Conservation (phyloP, 2,113 vertebrate species). For the Entomyzon cyanotis region DNA sequence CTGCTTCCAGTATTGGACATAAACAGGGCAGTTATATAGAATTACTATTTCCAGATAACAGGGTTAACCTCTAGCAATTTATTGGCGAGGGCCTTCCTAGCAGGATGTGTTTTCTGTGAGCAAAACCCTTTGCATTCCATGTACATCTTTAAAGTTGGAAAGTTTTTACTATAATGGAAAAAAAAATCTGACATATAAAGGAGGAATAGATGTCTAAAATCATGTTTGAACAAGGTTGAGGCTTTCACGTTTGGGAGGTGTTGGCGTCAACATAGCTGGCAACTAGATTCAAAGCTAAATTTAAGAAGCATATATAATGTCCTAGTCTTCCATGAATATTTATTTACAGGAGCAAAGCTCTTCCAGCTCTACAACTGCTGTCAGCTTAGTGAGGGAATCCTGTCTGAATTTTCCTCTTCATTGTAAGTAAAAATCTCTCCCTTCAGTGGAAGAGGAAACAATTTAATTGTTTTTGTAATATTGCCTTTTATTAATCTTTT, state of each 20-base stretch:
- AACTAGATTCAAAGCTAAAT: slow-evolving; percentile 8
- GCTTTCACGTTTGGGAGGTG: neutral
- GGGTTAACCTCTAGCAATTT: neutral
- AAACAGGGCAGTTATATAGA: neutral
- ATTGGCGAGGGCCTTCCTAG: neutral
- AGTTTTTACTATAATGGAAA: neutral
- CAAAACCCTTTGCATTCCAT: neutral
- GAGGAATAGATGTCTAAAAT: neutral
- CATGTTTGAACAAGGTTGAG: neutral
- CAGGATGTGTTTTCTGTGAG: neutral
- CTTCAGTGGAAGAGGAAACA: neutral
- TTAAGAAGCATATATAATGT: slow-evolving; percentile 2
- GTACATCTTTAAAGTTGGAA: neutral
- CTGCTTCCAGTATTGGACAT: neutral
- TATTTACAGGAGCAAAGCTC: neutral
- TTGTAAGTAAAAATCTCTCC: neutral
- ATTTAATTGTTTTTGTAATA: neutral
- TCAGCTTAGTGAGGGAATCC: neutral
- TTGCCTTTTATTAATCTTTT: neutral
- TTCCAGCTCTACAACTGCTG: neutral
- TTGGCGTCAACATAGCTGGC: neutral
- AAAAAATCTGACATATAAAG: neutral
- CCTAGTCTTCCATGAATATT: neutral
- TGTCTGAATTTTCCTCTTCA: neutral
- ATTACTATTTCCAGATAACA: neutral